phyloP scores from a whole-genome alignment of 2,113 vertebrate species.

The Nymphicus hollandicus region DNA sequence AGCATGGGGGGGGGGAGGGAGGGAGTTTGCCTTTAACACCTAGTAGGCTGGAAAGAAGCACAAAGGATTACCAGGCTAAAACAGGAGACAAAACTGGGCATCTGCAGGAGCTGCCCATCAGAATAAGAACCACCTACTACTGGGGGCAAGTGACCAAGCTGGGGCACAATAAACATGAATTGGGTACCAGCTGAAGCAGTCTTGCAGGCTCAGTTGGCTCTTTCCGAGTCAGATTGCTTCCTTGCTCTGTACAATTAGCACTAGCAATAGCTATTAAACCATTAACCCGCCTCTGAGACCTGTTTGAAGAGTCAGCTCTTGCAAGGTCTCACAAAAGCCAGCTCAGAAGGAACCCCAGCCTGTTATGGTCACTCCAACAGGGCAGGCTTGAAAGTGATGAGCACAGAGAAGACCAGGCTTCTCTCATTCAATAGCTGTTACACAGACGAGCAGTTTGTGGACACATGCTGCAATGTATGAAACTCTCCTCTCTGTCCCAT shows the following conservation, averaged over 20 bases:
- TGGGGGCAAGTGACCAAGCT: not conserved
- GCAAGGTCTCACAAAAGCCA: not conserved
- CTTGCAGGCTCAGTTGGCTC: not conserved
- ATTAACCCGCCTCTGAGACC: not conserved
- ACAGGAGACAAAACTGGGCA: not conserved
- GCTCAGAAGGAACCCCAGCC: not conserved
- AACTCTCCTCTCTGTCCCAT: not conserved
- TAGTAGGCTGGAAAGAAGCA: not conserved
- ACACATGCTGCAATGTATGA: not conserved
- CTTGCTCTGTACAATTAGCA: not conserved
- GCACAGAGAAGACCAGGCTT: not conserved
- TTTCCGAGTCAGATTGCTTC: not conserved
- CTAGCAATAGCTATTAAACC: not conserved
- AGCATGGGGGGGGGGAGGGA: not conserved
- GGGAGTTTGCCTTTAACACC: not conserved
- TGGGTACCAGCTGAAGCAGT: not conserved
- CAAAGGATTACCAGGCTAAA: not conserved
- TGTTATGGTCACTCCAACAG: not conserved
- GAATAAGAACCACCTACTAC: not conserved
- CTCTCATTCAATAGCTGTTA: not conserved
- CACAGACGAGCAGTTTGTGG: not conserved
- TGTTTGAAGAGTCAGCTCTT: not conserved
- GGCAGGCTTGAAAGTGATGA: not conserved
- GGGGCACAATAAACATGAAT: not conserved
- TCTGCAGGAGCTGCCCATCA: not conserved